Evolutionary conservation across 1,140 invertebrate species (phyloP), one percentile per base, ranked within the genome.

Genomic region (Drusus annulatus): DNA sequence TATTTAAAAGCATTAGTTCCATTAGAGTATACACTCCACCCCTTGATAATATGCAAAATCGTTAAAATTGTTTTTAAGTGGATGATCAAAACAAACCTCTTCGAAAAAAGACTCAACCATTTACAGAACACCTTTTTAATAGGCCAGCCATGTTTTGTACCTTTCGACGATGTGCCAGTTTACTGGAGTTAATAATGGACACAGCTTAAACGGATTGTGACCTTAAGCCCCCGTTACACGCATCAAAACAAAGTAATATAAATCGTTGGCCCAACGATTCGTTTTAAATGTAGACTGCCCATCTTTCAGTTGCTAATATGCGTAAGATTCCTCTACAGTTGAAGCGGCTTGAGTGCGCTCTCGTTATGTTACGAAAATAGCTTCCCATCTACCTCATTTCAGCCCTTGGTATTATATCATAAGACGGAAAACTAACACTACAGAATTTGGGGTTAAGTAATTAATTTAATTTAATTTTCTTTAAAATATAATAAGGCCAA

Each of bases 221-320:
- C 52, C 79, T 56, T 76, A 50, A 19, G 45, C 31, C 45, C 45
- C 69, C 25, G 71, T 54, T 80, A 75, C 73, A 77, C 79, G 73
- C 79, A 80, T 80, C 79, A 80, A 76, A 80, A 80, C 79, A 80
- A 80, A 80, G 74, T 80, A 80, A 80, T 80, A 80, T 80, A 80
- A 80, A 80, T 80, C 74, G 79, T 77, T 80, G 73, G 74, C 15
- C 74, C 73, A 80, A 80, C 79, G 79, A 80, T 80, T 80, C 79
- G 79, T 77, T 80, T 80, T 76, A 80, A 71, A 80, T 68, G 71
- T 74, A 74, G 50, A 74, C 54, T 31, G 28, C 75, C 75, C 25
- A 19, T 75, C 25, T 76, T 63, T 45, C 73, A 76, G 56, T 80
- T 21, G 56, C 36, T 23, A 80, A 60, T 62, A 76, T 76, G 71